A percentile compares a stretch with the other conserved stretches of the same genome.
Evolutionary conservation across 2,888 invertebrate genomes (phyloP).

Genomic region (Thymelicus acteon): DNA sequence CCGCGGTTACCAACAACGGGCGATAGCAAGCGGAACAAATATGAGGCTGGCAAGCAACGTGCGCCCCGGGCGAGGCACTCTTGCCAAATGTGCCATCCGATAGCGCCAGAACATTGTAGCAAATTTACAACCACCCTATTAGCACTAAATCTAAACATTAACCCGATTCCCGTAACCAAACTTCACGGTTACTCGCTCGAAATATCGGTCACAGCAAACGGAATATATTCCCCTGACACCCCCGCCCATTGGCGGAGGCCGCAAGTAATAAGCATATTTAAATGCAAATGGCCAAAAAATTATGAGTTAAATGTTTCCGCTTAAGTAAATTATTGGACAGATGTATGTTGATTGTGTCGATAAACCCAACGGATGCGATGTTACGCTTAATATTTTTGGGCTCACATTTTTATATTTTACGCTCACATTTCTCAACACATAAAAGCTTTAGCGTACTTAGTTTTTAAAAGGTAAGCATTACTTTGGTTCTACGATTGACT

Average conservation of each 20-base stretch:
- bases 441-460: not conserved
- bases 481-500: not conserved
- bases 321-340: constrained; percentile 35
- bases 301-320: constrained; percentile 27
- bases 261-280: constrained; percentile 47
- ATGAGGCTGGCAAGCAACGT: constrained; percentile 69
- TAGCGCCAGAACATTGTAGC: constrained; percentile 80
- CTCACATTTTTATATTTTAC: not conserved
- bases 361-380: constrained; percentile 12
- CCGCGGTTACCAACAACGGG: constrained; percentile 56
- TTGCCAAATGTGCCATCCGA: constrained; percentile 83
- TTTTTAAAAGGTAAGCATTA: too few species aligned
- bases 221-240: constrained; percentile 62
- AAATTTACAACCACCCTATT: constrained; percentile 83
- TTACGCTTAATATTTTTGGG: constrained; percentile 8
- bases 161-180: constrained; percentile 81
- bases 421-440: not conserved
- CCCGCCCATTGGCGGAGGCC: constrained; percentile 52
- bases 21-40: constrained; percentile 69
- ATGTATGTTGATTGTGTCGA: constrained; percentile 22
- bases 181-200: constrained; percentile 68
- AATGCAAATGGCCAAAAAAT: constrained; percentile 45
- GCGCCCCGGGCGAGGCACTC: constrained; percentile 62
- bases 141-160: constrained; percentile 85
- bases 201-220: constrained; percentile 69